These are phyloP conservation scores for Tetramorium parvispinum DNA, from an alignment of 1,140 invertebrate species.

Conservation along the genomic window DNA sequence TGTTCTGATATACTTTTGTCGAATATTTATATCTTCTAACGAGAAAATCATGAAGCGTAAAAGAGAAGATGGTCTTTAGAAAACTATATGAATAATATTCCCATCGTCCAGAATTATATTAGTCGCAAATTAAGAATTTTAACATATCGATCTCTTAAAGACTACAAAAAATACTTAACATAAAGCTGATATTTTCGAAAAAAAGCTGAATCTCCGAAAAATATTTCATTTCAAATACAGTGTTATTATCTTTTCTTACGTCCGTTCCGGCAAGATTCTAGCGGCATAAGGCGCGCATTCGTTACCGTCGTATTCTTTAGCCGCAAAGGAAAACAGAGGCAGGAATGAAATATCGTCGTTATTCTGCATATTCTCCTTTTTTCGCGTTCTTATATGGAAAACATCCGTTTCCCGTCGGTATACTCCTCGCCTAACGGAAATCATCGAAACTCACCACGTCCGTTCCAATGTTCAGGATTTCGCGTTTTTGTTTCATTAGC, in stretches of 20 bases:
- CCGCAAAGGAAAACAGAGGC: constrained; percentile 17
- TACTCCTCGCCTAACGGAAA: background rate
- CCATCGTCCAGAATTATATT: background rate
- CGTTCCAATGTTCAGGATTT: constrained; percentile 1
- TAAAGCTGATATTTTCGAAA: background rate
- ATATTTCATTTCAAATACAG: background rate
- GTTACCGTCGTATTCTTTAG: constrained; percentile 19
- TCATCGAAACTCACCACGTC: background rate
- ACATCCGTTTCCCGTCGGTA: background rate
- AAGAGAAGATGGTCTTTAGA: background rate
- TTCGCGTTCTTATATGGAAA: background rate
- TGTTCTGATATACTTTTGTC: background rate
- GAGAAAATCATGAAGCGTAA: background rate
- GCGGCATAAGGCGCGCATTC: constrained; percentile 15
- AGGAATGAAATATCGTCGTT: constrained; percentile 41
- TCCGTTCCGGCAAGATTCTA: constrained; percentile 1
- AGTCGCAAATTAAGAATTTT: background rate
- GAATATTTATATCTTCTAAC: background rate
- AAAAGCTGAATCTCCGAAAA: background rate
- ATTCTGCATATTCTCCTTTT: constrained; percentile 22
- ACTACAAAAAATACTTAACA: background rate
- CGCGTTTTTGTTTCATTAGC: background rate
- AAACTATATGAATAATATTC: background rate
- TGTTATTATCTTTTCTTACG: constrained; percentile 5
- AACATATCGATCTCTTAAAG: background rate